Evolutionary conservation across 2,888 invertebrate species (phyloP), one percentile per base, ranked within the genome.

Genomic region (Phymatocera aterrima): DNA sequence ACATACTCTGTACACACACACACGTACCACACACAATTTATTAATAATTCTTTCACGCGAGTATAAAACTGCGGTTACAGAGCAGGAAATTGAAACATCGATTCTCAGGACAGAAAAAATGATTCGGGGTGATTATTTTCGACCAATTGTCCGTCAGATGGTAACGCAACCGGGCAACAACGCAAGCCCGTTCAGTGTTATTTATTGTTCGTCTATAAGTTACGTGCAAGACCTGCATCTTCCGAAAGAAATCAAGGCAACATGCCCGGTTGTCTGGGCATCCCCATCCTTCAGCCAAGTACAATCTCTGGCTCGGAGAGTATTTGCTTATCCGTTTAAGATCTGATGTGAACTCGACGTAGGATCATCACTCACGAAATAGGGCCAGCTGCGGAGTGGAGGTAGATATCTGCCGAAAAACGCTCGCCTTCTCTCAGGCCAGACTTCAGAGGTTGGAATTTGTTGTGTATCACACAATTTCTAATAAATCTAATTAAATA

Each of bases 241-340:
- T 64, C 61, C 10, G 3, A 64, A 37, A 37, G 61, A 64, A 64
- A 64, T 64, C 61, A 37, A 64, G 37, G 61, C 61, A 64, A 18
- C 61, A 64, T 64, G 61, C 37, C 18, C 18, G n/a, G n/a, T 37
- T 64, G 8, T 21, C 61, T 64, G 8, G n/a, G n/a, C 24, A 43
- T 40, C 40, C 46, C 40, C 43, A 24, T 43, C 12, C 24, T 31
- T 72, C 18, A 68, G 12, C 43, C 51, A 48, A 8, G 48, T 48
- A 48, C 31, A 34, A 72, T 31, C 31, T n/a, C n/a, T 72, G 51
- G 48, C 72, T 72, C 43, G n/a, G 15, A 18, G 51, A 72, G 34
- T 43, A 72, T 72, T 72, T 72, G 48, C 72, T 72, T 72, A 72
- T 72, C 72, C 48, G 34, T 72, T 51, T 72, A 48, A 72, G 48